These are phyloP conservation scores for Hipparchia sbordonii DNA, from an alignment of 2,888 invertebrate genomes.

Conservation along the genomic window DNA sequence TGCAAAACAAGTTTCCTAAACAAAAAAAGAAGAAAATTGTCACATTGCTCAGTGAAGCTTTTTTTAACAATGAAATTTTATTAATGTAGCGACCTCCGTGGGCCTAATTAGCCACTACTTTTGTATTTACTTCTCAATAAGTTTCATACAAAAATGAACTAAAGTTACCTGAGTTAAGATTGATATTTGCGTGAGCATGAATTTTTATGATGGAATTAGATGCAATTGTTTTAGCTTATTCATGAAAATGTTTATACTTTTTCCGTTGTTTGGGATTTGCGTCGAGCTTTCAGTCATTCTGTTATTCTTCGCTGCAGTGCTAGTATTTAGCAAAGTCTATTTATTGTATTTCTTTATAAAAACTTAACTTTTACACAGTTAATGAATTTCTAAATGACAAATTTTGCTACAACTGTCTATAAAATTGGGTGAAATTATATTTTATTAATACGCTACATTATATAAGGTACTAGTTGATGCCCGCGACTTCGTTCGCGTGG, in stretches of 20 bases:
- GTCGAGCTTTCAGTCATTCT: constrained; percentile 13
- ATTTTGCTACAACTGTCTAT: no score
- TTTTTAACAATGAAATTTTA: constrained; percentile 52
- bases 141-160: constrained; percentile 9
- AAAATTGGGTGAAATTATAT: no score
- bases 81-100: constrained; percentile 51
- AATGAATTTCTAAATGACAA: not conserved
- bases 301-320: not conserved
- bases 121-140: constrained; percentile 27
- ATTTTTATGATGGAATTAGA: constrained; percentile 33
- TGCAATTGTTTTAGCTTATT: constrained; percentile 34
- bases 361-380: not conserved
- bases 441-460: no score
- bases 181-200: not conserved
- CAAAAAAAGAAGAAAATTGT: constrained; percentile 35
- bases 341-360: not conserved
- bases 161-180: not conserved
- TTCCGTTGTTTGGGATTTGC: constrained; percentile 30
- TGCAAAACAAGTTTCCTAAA: not conserved
- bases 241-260: constrained; percentile 26
- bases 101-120: constrained; percentile 57
- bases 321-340: not conserved
- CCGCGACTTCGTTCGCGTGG: no score
- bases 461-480: no score
- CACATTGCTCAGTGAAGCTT: constrained; percentile 41